Percentiles rank a stretch among this genome's conserved stretches.
Conservation (phyloP, 2,113 vertebrate genomes). For the Alaudala cheleensis region DNA sequence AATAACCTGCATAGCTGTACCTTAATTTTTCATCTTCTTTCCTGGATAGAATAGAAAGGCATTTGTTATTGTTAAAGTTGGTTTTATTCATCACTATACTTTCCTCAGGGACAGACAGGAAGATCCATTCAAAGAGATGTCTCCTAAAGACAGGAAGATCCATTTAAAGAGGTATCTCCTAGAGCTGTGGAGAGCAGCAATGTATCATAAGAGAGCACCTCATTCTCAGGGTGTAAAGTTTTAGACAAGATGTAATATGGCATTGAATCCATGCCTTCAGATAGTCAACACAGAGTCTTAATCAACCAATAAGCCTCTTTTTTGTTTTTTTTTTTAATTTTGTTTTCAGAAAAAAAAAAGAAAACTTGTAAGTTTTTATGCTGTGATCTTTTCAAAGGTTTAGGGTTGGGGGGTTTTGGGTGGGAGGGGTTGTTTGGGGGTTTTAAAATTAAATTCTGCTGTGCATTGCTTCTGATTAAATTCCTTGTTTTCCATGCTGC, state of each 20-base stretch:
- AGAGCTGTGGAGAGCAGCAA: fast-evolving
- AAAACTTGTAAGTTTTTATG: neutral
- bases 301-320: neutral
- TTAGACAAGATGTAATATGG: neutral
- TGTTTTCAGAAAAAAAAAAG: neutral
- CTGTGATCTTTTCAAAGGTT: neutral
- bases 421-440: neutral
- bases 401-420: neutral
- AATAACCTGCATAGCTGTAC: neutral
- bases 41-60: neutral
- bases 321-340: neutral
- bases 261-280: neutral
- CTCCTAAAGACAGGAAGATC: neutral
- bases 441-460: neutral
- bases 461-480: neutral
- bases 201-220: neutral
- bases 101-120: neutral
- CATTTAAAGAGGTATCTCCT: neutral
- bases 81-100: neutral
- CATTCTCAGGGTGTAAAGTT: neutral
- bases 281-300: neutral
- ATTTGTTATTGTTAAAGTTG: neutral
- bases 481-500: neutral
- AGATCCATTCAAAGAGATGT: neutral
- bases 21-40: neutral